phyloP scores from a whole-genome alignment of 2,797 vertebrate genomes.

The Chromis chromis region DNA sequence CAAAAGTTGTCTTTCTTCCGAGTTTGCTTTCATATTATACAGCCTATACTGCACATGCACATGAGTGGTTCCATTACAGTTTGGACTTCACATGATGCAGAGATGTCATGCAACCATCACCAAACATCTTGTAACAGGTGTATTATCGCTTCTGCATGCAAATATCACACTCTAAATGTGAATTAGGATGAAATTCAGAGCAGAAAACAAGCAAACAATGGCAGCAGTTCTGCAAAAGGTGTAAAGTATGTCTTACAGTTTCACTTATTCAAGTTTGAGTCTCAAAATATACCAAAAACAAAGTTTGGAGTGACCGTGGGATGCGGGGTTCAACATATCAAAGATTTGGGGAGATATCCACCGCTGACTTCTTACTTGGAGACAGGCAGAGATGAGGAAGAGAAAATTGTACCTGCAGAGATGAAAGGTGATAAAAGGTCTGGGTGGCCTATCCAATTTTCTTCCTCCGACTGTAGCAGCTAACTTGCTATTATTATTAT shows the following conservation, averaged over 20 bases:
- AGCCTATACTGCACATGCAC: no score
- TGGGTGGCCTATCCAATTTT: neutral
- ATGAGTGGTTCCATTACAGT: no score
- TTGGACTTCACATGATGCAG: no score
- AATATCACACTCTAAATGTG: neutral
- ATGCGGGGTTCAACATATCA: slow-evolving; percentile 25
- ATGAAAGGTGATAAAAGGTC: slow-evolving; percentile 29
- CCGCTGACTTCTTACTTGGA: slow-evolving; percentile 26
- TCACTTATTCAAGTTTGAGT: neutral
- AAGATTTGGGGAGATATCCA: slow-evolving; percentile 26
- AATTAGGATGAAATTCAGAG: neutral
- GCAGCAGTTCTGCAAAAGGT: neutral
- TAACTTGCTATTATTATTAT: no score
- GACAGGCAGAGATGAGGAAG: slow-evolving; percentile 11
- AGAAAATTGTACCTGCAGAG: slow-evolving; percentile 24
- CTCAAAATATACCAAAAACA: neutral
- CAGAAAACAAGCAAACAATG: neutral
- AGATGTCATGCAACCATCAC: neutral
- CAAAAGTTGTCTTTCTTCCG: no score
- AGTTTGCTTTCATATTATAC: no score
- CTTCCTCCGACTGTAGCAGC: neutral
- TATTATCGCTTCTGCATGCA: neutral
- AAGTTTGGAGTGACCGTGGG: neutral
- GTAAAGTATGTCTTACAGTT: neutral
- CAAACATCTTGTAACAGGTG: neutral